These are phyloP conservation scores for Campaea margaritaria DNA, from an alignment of 2,888 invertebrate genomes.

Conservation along the genomic window DNA sequence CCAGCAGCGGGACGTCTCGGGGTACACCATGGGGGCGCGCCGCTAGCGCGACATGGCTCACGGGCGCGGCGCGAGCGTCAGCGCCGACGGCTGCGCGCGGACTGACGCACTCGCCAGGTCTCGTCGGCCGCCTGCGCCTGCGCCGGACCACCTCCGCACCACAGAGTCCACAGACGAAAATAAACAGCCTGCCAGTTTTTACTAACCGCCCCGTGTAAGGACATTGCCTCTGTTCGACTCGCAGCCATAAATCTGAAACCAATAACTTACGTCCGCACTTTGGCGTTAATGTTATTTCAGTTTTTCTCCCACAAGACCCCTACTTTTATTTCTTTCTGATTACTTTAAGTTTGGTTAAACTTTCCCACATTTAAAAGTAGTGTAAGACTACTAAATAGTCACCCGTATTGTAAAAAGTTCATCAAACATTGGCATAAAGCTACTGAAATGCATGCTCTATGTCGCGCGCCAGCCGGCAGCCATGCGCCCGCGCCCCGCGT, in stretches of 20 bases:
- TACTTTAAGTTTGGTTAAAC: conserved; percentile 1
- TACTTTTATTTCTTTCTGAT: background rate
- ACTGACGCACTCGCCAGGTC: conserved; percentile 54
- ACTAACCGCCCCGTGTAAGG: conserved; percentile 47
- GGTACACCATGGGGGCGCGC: conserved; percentile 86
- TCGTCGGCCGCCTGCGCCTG: conserved; percentile 21
- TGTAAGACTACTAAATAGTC: background rate
- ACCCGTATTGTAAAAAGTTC: background rate
- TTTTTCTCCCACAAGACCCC: background rate
- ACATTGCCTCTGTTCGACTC: conserved; percentile 46
- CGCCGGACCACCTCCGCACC: conserved; percentile 35
- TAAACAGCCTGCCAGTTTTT: conserved; percentile 48
- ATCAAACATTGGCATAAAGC: conserved; percentile 4
- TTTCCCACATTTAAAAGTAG: background rate
- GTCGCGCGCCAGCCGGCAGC: conserved; percentile 9
- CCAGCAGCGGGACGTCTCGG: conserved; percentile 86
- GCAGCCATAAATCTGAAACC: conserved; percentile 44
- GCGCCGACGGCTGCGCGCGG: conserved; percentile 78
- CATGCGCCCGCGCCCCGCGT: conserved; percentile 50
- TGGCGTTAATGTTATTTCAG: conserved; percentile 6
- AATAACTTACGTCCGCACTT: conserved; percentile 36
- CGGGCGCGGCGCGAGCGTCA: conserved; percentile 69
- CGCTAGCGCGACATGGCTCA: conserved; percentile 70
- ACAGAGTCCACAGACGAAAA: conserved; percentile 38
- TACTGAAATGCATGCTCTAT: conserved; percentile 19